A percentile compares a stretch with the other conserved stretches of the same genome.
Conservation (phyloP, 2,797 vertebrate genomes). For the Avahi laniger region DNA sequence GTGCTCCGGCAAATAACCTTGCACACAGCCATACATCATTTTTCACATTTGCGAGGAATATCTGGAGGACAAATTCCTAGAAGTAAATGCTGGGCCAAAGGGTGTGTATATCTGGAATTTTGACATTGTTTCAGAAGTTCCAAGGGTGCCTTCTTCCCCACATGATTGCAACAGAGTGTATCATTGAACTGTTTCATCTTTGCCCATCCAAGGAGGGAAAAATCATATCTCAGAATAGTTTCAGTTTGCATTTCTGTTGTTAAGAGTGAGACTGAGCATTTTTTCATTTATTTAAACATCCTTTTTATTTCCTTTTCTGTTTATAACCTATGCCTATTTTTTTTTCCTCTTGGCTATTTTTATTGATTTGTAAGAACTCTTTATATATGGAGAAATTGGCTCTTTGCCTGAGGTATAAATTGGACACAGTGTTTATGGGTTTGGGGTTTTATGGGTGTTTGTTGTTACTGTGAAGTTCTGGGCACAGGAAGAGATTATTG, state of each 20-base stretch:
- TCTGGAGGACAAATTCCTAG: conserved; percentile 35
- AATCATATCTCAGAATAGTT: background rate
- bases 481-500: background rate
- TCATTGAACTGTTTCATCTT: background rate
- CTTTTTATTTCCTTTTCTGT: background rate
- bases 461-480: background rate
- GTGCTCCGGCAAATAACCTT: background rate
- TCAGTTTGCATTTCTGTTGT: background rate
- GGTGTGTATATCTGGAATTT: background rate
- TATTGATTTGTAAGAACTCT: conserved; percentile 56
- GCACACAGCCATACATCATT: background rate
- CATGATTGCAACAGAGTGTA: background rate
- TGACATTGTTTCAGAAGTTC: background rate
- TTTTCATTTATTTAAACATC: background rate
- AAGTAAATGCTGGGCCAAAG: background rate
- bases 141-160: background rate
- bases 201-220: background rate
- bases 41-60: background rate
- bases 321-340: background rate
- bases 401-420: background rate
- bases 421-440: background rate
- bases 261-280: background rate
- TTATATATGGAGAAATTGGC: conserved; percentile 23
- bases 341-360: background rate
- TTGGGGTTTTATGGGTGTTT: background rate